Conservation (phyloP, 2,888 invertebrate species). For the Aleiodes testaceus region DNA sequence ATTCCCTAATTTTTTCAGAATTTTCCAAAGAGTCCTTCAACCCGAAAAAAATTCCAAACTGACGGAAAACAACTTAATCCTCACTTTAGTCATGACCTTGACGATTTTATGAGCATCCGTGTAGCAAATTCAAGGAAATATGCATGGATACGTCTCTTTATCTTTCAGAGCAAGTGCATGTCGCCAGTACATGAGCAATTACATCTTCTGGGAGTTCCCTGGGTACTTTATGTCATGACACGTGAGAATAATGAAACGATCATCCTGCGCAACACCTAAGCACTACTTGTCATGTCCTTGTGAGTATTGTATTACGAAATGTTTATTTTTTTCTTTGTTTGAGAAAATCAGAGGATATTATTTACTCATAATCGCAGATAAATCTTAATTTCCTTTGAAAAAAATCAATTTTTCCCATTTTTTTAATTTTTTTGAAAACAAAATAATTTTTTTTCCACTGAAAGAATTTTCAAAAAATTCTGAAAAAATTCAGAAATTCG, state of each 20-base stretch:
- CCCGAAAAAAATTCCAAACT: too few relatives aligned
- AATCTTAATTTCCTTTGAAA: too few relatives aligned
- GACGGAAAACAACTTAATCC: too few relatives aligned
- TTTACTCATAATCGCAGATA: too few relatives aligned
- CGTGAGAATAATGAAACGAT: constrained; percentile 12
- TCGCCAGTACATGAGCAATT: constrained; percentile 8
- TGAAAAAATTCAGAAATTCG: too few relatives aligned
- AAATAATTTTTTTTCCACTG: too few relatives aligned
- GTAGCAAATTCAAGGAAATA: background rate
- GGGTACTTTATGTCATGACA: constrained; percentile 2
- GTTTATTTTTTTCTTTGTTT: background rate
- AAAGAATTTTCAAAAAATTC: too few relatives aligned
- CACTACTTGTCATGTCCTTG: background rate
- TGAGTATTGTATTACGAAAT: background rate
- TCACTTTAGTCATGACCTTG: background rate
- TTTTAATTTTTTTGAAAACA: too few relatives aligned
- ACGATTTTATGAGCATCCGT: background rate
- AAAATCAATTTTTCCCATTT: too few relatives aligned
- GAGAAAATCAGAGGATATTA: background rate
- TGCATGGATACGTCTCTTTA: constrained; percentile 10
- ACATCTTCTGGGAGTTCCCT: constrained; percentile 15
- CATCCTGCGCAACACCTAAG: background rate
- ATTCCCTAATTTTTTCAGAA: too few relatives aligned
- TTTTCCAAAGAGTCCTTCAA: too few relatives aligned
- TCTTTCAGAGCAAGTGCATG: background rate